These are phyloP conservation scores for Plagodis dolabraria DNA, from an alignment of 2,888 invertebrate species.

Conservation along the genomic window DNA sequence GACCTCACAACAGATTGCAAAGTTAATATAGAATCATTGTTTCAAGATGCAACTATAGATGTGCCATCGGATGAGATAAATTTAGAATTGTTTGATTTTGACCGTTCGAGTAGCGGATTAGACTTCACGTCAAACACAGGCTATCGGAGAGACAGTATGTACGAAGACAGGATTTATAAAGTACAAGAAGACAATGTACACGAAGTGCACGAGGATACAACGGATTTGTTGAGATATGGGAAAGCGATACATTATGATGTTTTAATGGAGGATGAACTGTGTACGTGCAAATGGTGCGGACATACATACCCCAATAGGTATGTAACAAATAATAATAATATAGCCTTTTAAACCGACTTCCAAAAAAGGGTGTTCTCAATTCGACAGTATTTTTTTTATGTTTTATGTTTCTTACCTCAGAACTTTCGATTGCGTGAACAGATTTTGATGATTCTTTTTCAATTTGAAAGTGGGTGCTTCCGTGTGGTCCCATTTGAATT, in stretches of 20 bases:
- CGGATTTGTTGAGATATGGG: conserved; percentile 5
- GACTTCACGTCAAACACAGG: not conserved
- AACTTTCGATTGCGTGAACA: too few species aligned
- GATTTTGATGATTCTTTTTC: too few species aligned
- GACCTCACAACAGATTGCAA: conserved; percentile 12
- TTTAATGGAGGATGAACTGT: conserved; percentile 40
- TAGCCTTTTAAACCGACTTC: too few species aligned
- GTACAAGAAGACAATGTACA: not conserved
- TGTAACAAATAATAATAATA: conserved; percentile 26
- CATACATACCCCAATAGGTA: conserved; percentile 52
- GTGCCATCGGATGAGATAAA: not conserved
- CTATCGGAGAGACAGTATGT: not conserved
- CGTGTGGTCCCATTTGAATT: too few species aligned
- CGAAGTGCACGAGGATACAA: not conserved
- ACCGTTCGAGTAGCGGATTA: not conserved
- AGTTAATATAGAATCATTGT: conserved; percentile 12
- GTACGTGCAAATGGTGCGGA: conserved; percentile 47
- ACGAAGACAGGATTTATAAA: not conserved
- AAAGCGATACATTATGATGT: conserved; percentile 51
- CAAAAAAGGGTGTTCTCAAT: too few species aligned
- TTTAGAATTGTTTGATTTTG: not conserved
- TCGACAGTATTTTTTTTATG: too few species aligned
- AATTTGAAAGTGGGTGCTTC: too few species aligned
- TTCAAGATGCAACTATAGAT: not conserved
- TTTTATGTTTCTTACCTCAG: too few species aligned